Conservation (phyloP, 30 jellyfish, hydroid and myxozoan species). For the Catostylus mosaicus region DNA sequence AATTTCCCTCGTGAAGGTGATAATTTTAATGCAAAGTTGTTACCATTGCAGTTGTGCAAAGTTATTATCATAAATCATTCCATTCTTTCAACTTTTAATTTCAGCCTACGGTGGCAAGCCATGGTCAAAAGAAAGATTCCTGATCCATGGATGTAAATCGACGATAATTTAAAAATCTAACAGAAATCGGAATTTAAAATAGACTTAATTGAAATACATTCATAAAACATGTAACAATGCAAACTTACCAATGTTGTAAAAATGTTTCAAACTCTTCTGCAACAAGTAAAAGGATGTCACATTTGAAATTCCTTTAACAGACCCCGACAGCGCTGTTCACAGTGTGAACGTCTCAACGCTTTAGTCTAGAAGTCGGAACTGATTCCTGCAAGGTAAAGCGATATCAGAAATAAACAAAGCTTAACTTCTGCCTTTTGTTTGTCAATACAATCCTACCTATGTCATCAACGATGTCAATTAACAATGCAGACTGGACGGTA, state of each 20-base stretch:
- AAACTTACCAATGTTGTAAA: background rate
- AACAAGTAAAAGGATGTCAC: background rate
- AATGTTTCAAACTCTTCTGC: background rate
- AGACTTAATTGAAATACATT: too few relatives aligned
- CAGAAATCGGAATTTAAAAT: too few relatives aligned
- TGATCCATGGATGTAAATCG: too few relatives aligned
- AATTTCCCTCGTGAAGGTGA: too few relatives aligned
- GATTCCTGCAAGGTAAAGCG: constrained; percentile 9
- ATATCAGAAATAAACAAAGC: constrained; percentile 21
- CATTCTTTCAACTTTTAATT: too few relatives aligned
- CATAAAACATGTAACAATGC: too few relatives aligned
- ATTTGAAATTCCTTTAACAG: background rate
- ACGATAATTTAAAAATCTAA: too few relatives aligned
- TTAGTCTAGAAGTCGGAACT: constrained; percentile 23
- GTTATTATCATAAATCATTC: too few relatives aligned
- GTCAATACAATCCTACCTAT: constrained; percentile 4
- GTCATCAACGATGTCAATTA: constrained; percentile 1
- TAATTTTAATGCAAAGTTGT: too few relatives aligned
- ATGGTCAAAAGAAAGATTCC: too few relatives aligned
- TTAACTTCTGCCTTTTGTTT: constrained; percentile 18
- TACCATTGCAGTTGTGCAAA: too few relatives aligned
- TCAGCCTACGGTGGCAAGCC: too few relatives aligned
- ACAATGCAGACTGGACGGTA: constrained; percentile 17
- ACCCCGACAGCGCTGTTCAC: constrained; percentile 2
- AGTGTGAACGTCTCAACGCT: constrained; percentile 10